phyloP scores from a whole-genome alignment of 2,888 invertebrate genomes.

The Desoria tigrina region DNA sequence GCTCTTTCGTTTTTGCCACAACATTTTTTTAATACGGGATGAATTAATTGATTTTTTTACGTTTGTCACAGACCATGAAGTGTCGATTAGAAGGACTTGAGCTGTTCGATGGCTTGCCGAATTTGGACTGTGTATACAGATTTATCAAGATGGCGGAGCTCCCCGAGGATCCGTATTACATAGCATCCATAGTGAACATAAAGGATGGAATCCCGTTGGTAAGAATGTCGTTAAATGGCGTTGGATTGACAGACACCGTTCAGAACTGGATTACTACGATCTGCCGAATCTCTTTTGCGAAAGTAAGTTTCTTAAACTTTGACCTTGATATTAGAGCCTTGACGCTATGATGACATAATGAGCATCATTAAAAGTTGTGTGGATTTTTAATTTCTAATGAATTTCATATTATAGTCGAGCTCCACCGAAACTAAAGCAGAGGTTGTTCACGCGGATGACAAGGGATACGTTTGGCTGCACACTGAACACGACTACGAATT shows the following conservation, averaged over 20 bases:
- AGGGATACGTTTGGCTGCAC: slow-evolving; percentile 13
- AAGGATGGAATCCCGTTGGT: neutral
- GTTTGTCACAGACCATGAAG: slow-evolving; percentile 8
- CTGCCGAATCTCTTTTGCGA: neutral
- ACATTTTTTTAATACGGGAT: neutral
- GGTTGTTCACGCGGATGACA: slow-evolving; percentile 5
- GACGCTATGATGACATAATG: too few species aligned
- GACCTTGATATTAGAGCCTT: too few species aligned
- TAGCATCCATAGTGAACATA: neutral
- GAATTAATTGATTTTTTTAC: too few species aligned
- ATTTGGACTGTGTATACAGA: neutral
- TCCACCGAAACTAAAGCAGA: neutral
- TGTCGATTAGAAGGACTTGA: slow-evolving; percentile 9
- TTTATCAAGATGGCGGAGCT: slow-evolving; percentile 8
- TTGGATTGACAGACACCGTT: neutral
- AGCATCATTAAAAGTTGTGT: too few species aligned
- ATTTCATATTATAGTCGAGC: too few species aligned
- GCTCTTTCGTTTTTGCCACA: neutral
- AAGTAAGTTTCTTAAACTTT: neutral
- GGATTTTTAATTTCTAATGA: too few species aligned
- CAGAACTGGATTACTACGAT: slow-evolving; percentile 11
- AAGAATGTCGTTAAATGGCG: neutral
- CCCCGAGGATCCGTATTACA: neutral
- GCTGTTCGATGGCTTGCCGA: slow-evolving; percentile 13
- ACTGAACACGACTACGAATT: neutral